Base-by-base conservation (phyloP, 1,140 invertebrate genomes). In the Akabosia matsudoensis region DNA sequence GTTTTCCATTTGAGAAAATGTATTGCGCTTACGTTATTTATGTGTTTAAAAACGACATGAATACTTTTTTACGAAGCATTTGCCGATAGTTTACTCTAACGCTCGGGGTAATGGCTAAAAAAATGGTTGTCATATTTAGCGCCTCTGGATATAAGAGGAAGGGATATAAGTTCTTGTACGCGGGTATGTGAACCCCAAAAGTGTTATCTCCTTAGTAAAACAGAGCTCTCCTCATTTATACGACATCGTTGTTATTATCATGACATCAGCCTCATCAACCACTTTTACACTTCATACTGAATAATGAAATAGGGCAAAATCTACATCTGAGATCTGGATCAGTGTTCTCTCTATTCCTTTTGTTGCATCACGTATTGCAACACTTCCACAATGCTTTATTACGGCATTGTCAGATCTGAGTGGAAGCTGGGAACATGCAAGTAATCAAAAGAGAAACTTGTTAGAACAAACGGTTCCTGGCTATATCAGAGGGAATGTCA, bases 281-380 rank as follows among this genome's bases (percentile, higher is more conserved):
- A 30, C 61, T 16, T 56, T 67, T 67, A 67, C 61, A 16, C 30
- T 67, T 28, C 61, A 67, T 67, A 56, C 54, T 7, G 10, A 45
- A 56, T 56, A 56, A 56, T 56, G 54, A 22, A 45, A 18, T 45
- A 45, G 37, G 18, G 18, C 7, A 4, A 24, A 13, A 56, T 56
- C 54, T 56, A 67, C 61, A 30, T 67, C 61, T 67, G 13, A 30
- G 31, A 67, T 67, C 61, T 67, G 31, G 61, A 67, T 67, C 61
- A 67, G 22, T 31, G n/a, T 67, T 67, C 24, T 67, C 7, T 28
- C 28, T n/a, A n/a, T n/a, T 67, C 26, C 61, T 67, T 67, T 67
- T 67, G 61, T 67, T 67, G 28, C 28, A 67, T 67, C 61, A 67
- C 61, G 61, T 67, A 28, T 30, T 28, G 30, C 61, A 13, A 67